Base-by-base conservation (phyloP, 2,888 invertebrate genomes). In the Dasypogon diadema region DNA sequence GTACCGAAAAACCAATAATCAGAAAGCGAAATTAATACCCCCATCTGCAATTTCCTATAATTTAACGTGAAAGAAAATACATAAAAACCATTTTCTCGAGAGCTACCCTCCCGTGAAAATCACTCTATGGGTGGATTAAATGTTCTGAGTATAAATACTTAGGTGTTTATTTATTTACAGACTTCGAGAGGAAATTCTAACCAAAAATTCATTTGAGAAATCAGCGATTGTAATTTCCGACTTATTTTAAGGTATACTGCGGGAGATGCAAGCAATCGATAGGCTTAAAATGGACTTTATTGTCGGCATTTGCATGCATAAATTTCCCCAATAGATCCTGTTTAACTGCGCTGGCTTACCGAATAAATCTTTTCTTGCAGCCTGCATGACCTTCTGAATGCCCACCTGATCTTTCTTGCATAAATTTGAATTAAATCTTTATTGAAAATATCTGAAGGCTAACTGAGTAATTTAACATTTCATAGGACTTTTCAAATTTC, bases 181-280 rank as follows among this genome's bases (percentile, higher is more conserved):
- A 30, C 5, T 30, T 30, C 34, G n/a, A n/a, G n/a, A n/a, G n/a
- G n/a, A n/a, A n/a, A n/a, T n/a, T 10, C 34, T 30, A 5, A 30
- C 10, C 42, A 2, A 2, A 42, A 42, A 12, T 42, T 42, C n/a
- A 42, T 12, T 3, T 6, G 3, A 6, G 42, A 42, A 42, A 42
- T 42, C 42, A 12, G 42, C n/a, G 16, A 16, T 58, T 58, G 26
- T 58, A 58, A 58, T 58, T 58, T 58, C 58, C 58, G 30, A 58
- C 1, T 30, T 58, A 12, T 18, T 58, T 18, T n/a, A 14, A 30
- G 58, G 42, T 12, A 3, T 42, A 12, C 3, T 12, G 2, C n/a
- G n/a, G 12, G 42, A 6, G n/a, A 12, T 12, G 42, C n/a, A 42
- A 42, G 42, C n/a, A 42, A 42, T 58, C 58, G 58, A 58, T 16